Base-by-base conservation (phyloP, 2,888 invertebrate species). In the Ormyrus rosae region DNA sequence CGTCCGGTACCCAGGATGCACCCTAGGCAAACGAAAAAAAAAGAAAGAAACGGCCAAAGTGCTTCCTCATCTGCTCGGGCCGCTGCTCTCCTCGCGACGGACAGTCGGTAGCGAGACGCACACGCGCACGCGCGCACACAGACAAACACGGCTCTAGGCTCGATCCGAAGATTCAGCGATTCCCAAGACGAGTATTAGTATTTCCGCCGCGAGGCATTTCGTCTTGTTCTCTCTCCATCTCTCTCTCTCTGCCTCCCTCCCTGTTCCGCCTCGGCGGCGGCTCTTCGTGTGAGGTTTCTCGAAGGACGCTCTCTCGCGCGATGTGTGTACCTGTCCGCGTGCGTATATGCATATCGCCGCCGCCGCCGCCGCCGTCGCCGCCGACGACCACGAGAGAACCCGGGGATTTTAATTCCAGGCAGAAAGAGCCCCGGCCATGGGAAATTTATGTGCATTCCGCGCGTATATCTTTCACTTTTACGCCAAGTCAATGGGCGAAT, bases 381-480 rank as follows among this genome's bases (percentile, higher is more conserved):
- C 3, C 34, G 34, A 2, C 58, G 55, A 51, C 60, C 50, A 50
- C 46, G 10, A 65, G 51, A 53, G 46, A 34, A 34, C 45, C 45
- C 46, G 8, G 70, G 55, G 73, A 81, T 81, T 78, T 81, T 78
- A 81, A 81, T 81, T 81, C 81, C 69, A 73, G 46, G 58, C 73
- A 74, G 76, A 65, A 71, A 11, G 56, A 60, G 53, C 48, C 46
- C 34, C 67, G 67, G 71, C 63, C 63, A 69, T 74, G 81, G 81
- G 78, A 78, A 78, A 81, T 81, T 78, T 81, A 81, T 78, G 81
- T 78, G 78, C 74, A 81, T 72, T 73, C 69, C 71, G 53, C 34
- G 10, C 46, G 58, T 56, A 51, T 77, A 58, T 77, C 71, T 76
- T 68, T 76, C 68, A 63, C 61, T 77, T 77, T 77, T 71, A 53